A percentile compares a stretch with the other conserved stretches of the same genome.
Evolutionary conservation across 1,140 invertebrate species (phyloP).

Genomic region (Drosophila subpulchrella): DNA sequence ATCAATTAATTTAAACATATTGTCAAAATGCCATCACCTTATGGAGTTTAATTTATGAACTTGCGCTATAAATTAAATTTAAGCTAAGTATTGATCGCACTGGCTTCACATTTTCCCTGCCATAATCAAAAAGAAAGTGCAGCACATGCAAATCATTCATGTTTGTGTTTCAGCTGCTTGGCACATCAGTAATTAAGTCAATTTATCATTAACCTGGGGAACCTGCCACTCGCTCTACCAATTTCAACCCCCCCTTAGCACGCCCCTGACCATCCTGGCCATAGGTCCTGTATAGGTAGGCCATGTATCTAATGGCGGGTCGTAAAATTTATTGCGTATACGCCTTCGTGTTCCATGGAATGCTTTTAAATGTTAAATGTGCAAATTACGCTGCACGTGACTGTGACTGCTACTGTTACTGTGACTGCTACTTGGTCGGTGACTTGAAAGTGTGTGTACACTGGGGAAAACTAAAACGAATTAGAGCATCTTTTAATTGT

Average conservation of each 20-base stretch:
- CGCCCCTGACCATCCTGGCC: not conserved
- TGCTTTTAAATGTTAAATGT: constrained; percentile 81
- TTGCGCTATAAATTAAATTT: too few species aligned
- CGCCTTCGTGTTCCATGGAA: constrained; percentile 70
- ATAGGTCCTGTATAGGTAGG: constrained; percentile 27
- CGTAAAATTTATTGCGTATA: constrained; percentile 82
- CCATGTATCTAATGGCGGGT: constrained; percentile 76
- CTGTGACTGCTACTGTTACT: constrained; percentile 49
- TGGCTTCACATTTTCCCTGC: not conserved
- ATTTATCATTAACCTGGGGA: constrained; percentile 73
- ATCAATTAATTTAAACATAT: too few species aligned
- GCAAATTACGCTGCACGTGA: constrained; percentile 77
- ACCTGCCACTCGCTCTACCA: constrained; percentile 19
- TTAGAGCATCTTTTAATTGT: too few species aligned
- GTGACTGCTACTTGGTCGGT: constrained; percentile 17
- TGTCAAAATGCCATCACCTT: too few species aligned
- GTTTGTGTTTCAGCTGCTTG: constrained; percentile 64
- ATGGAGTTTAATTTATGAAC: too few species aligned
- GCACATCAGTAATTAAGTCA: constrained; percentile 81
- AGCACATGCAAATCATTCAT: constrained; percentile 66
- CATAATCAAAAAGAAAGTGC: constrained; percentile 4
- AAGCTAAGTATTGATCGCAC: constrained; percentile 4
- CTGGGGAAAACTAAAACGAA: constrained; percentile 9
- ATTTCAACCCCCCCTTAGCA: not conserved
- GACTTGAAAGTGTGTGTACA: constrained; percentile 6